A percentile compares a stretch with the other conserved stretches of the same genome.
phyloP scores from a whole-genome alignment of 2,797 vertebrate genomes.

The Bradypodion ventrale region DNA sequence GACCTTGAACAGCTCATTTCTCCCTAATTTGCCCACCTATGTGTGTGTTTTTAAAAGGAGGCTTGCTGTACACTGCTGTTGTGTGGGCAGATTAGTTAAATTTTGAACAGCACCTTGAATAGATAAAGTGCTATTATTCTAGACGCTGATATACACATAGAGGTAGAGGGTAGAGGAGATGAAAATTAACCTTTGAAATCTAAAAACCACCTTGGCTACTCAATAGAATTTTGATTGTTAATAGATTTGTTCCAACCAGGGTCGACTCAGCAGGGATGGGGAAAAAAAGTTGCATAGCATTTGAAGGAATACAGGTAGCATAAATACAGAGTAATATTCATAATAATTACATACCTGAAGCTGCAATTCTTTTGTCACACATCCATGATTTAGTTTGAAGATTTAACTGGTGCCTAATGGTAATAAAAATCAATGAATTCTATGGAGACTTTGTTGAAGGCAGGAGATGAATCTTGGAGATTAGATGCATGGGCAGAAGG shows the following conservation, averaged over 20 bases:
- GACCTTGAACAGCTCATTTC: neutral
- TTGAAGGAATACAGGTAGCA: slow-evolving; percentile 15
- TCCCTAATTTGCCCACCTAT: slow-evolving; percentile 13
- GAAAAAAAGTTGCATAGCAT: neutral
- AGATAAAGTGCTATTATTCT: slow-evolving; percentile 24
- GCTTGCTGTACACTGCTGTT: neutral
- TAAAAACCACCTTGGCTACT: slow-evolving; percentile 20
- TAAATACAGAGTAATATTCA: slow-evolving; percentile 27
- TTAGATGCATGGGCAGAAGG: no score
- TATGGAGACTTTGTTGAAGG: no score
- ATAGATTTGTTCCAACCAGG: slow-evolving; percentile 28
- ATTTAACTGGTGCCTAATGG: slow-evolving; percentile 3
- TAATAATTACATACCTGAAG: slow-evolving; percentile 17
- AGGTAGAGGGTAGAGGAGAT: neutral
- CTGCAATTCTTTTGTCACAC: slow-evolving; percentile 8
- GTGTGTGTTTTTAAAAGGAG: slow-evolving; percentile 36
- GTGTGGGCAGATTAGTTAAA: slow-evolving; percentile 18
- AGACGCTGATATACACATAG: slow-evolving; percentile 7
- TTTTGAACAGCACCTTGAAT: slow-evolving; percentile 31
- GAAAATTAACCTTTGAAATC: slow-evolving; percentile 37
- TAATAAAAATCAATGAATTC: neutral
- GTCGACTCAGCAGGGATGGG: neutral
- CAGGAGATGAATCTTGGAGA: no score
- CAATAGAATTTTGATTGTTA: neutral
- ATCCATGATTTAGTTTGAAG: neutral